Base-by-base conservation (phyloP, 2,113 vertebrate species). In the Echinops telfairi region DNA sequence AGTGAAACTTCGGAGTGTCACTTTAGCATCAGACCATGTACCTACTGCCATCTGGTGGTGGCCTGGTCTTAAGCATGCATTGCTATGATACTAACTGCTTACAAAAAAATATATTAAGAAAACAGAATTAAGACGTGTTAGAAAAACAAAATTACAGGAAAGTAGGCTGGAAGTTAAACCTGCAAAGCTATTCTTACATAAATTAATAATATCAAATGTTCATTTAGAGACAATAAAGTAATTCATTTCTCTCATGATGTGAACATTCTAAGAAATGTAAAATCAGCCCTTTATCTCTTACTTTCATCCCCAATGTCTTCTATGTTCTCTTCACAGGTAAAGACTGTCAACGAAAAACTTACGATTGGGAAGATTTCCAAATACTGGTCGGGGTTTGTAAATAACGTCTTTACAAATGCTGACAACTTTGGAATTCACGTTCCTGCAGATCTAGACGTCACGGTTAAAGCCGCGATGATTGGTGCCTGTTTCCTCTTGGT, bases 351-450 rank as follows among this genome's bases (percentile, higher is more conserved):
- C 95, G 99, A 99, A 97, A 98, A 98, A 94, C 98, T 98, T 88
- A 99, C 99, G 0, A 98, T 99, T 38, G 99, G 99, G 64, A 99
- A 99, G 97, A 99, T 99, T 97, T 99, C 99, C 47, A 99, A 99
- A 89, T 99, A 99, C 93, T 99, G 99, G 99, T 98, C 99, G 0
- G 99, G 99, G 57, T 99, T 99, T 91, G 98, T 99, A 27, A 99
- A 99, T 83, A 98, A 99, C 0, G 98, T 98, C 0, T 99, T 99
- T 95, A 99, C 99, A 25, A 99, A 99, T 33, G 97, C 99, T 0
- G 99, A 99, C 98, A 99, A 99, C 98, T 99, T 99, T 4, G 99
- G 99, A 2, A 99, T 99, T 90, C 98, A 99, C 90, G 98, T 99
- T 83, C 99, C 99, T 57, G 98, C 98, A 89, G 99, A 99, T 68